Evolutionary conservation across 35 echinoderm and acorn worm species (phyloP), one percentile per base, ranked within the genome.

Genomic region (Patiria miniata): DNA sequence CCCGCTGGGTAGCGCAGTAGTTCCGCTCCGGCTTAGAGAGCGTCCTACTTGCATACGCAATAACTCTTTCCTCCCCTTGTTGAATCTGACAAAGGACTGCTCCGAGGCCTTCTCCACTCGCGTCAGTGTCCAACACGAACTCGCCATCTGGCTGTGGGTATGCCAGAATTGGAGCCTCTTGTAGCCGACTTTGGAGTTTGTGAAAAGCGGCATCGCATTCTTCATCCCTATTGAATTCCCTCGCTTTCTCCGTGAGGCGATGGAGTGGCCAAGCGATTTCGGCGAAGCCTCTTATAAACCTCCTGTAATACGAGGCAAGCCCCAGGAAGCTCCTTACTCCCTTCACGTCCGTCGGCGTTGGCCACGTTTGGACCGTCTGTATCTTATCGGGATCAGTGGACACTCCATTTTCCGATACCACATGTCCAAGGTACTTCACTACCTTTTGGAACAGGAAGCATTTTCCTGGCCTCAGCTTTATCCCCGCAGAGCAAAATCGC

Each of bases 401-500:
- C 22, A 90, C 47, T 59, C 90, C 90, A 40, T 57, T 16, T 8
- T 28, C n/a, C 17, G 90, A 87, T 28, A 92, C 83, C 21, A 42
- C 68, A 23, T 92, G 90, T 5, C 84, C 90, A 16, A 92, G 60
- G 51, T 73, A 92, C 36, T 36, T 33, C 19, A 87, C 51, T 37
- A 79, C 40, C 17, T 47, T 80, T 50, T 86, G 60, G 39, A 92
- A 91, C 36, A 87, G 36, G 57, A 51, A 47, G 36, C 80, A 89
- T 85, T 89, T 89, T 29, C 52, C 39, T 19, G 87, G 80, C 83
- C 85, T 85, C n/a, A 89, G 54, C 42, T 89, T 89, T 36, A 89
- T 39, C 21, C 42, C 52, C 12, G 87, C 87, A 17, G 85, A 5
- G 34, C 87, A 51, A 6, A 89, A 34, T 40, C 79, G 28, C 33